Percentiles rank a stretch among this genome's conserved stretches.
phyloP scores from a whole-genome alignment of 35 echinoderm and acorn worm species.

The Apostichopus japonicus region DNA sequence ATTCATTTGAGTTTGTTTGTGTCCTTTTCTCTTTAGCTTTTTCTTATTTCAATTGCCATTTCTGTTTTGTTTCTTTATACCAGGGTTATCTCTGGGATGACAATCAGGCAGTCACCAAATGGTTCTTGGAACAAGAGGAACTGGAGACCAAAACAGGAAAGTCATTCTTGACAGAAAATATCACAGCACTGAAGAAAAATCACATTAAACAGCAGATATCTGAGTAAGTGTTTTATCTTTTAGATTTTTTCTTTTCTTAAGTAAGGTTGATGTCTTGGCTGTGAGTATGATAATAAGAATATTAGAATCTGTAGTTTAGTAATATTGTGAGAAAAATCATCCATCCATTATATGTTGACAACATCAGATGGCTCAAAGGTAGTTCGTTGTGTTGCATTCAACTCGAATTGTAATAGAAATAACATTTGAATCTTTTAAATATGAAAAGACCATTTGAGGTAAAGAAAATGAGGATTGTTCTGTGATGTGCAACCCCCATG shows the following conservation, averaged over 20 bases:
- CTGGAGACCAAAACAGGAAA: conserved; percentile 65
- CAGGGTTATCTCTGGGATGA: conserved; percentile 97
- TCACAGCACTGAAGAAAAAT: conserved; percentile 81
- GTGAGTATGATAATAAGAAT: no score
- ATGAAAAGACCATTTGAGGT: no score
- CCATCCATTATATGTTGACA: no score
- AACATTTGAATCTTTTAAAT: no score
- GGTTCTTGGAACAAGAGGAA: conserved; percentile 82
- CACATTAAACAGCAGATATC: conserved; percentile 79
- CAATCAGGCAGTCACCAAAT: conserved; percentile 82
- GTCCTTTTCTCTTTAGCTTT: not conserved
- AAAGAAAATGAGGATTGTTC: no score
- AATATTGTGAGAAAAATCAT: not conserved
- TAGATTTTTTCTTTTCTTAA: no score
- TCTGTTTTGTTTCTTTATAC: not conserved
- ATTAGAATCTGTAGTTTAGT: no score
- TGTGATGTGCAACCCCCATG: no score
- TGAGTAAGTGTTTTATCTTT: conserved; percentile 49
- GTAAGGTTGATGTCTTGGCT: no score
- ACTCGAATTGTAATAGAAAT: no score
- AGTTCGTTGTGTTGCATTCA: no score
- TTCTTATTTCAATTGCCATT: not conserved
- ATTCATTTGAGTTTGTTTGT: not conserved
- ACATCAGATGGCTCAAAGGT: no score
- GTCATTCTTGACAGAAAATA: conserved; percentile 76